Base-by-base conservation (phyloP, 92 coral and sea anemone species). In the Porites evermanni region DNA sequence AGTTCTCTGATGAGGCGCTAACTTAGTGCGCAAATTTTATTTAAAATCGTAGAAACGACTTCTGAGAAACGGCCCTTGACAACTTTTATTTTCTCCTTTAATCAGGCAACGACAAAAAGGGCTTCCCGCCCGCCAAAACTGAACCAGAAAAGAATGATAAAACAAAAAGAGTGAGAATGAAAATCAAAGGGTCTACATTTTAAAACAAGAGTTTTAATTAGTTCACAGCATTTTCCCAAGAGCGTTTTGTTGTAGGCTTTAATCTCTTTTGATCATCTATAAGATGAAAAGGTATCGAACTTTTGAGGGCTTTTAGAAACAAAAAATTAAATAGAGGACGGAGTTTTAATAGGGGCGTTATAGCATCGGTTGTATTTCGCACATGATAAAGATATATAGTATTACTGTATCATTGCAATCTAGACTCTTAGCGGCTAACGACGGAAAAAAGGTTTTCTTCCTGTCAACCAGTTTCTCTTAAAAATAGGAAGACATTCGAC, bases 271-370 rank as follows among this genome's bases (percentile, higher is more conserved):
- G n/a, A 12, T 60, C 29, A 44, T 44, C 75, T 29, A 74, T 20
- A 71, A 56, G 86, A 81, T 81, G n/a, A 56, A 81, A 81, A 70
- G 66, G 18, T 13, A 58, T 70, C 84, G 51, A 68, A 44, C 29
- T 69, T 80, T 59, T 68, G 52, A 69, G 70, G 18, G 29, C 9
- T 12, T 38, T 81, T 8, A 54, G 29, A 81, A 38, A 60, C 14
- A 81, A n/a, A 38, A 38, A 38, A 38, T 38, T 38, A 38, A 38
- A 4, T 38, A 44, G n/a, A 13, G 67, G 2, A 14, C 21, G 53
- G 17, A 17, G 52, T 52, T 51, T 73, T 53, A 47, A 19, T 18
- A 9, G 54, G 60, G 5, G 7, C 51, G 19, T 29, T 19, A 12
- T 47, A 12, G 26, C 13, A 14, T 52, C 6, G 44, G 75, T 12